Evolutionary conservation across 2,113 vertebrate genomes (phyloP), one percentile per base, ranked within the genome.

Genomic region (Lamprotornis superbus): DNA sequence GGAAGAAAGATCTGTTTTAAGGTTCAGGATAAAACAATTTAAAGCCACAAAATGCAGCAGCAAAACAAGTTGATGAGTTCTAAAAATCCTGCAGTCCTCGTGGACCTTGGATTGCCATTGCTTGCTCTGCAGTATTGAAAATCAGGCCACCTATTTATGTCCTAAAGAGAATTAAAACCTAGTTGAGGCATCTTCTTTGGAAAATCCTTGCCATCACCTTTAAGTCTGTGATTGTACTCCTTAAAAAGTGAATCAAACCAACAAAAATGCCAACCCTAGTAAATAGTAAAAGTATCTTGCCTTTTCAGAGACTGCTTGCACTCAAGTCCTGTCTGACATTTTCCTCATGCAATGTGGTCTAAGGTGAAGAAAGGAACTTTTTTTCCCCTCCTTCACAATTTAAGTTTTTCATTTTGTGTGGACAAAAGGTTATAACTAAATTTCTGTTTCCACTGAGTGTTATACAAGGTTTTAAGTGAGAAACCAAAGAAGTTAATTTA

Each of bases 401-500:
- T 76, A 46, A 57, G 1, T n/a, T 49, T 52, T 85, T 68, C 11
- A 15, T 46, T 71, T 77, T 59, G 18, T 6, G 33, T 46, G 28
- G 42, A 27, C 64, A 76, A 76, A 64, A 68, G 33, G 22, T 81
- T 67, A 22, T 24, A 70, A 47, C 33, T 87, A 75, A 81, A 85
- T 40, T 91, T 81, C 46, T 91, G 19, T 50, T 82, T 64, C 23
- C 33, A 53, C 0, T 76, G 30, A 89, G 14, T 30, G 8, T 28
- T 73, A 46, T 18, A 67, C 11, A 81, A 52, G 76, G 33, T 64
- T 78, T 24, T 40, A 89, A 61, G 28, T 50, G 65, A 77, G 63
- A 95, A 95, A 77, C 15, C 6, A 85, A 73, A 85, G 18, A 53
- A 94, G 40, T 82, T 94, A 52, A 78, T 81, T 79, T 89, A 53